These are phyloP conservation scores for Nesidiocoris tenuis DNA, from an alignment of 2,888 invertebrate genomes.

Conservation along the genomic window DNA sequence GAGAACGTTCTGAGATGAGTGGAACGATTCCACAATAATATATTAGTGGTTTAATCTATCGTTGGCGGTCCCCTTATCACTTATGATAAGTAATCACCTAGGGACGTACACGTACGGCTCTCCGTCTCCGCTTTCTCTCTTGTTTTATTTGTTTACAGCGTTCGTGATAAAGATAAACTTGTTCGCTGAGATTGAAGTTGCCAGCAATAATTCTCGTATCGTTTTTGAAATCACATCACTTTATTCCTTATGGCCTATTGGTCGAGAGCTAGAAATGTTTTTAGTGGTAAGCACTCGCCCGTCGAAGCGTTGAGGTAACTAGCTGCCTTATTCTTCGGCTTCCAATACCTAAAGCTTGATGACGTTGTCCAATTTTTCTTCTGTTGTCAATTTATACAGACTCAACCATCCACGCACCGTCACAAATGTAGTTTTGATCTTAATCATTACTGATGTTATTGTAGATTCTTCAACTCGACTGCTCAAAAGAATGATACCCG, in stretches of 20 bases:
- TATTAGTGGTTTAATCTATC: no score
- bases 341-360: no score
- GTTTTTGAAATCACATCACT: background rate
- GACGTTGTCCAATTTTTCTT: no score
- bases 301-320: background rate
- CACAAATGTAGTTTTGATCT: no score
- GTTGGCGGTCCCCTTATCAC: background rate
- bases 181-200: background rate
- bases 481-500: constrained; percentile 44
- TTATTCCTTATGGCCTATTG: background rate
- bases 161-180: no score
- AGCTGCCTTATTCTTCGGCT: no score
- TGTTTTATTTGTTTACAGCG: background rate
- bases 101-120: background rate
- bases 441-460: no score
- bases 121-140: background rate
- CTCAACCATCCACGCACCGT: no score
- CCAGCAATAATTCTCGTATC: background rate
- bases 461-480: constrained; percentile 45
- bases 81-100: background rate
- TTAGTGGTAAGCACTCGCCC: background rate
- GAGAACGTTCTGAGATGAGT: no score
- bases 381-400: no score
- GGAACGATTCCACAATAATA: no score
- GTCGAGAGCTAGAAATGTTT: background rate